These are phyloP conservation scores for Upupa epops DNA, from an alignment of 2,113 vertebrate species.

Conservation along the genomic window DNA sequence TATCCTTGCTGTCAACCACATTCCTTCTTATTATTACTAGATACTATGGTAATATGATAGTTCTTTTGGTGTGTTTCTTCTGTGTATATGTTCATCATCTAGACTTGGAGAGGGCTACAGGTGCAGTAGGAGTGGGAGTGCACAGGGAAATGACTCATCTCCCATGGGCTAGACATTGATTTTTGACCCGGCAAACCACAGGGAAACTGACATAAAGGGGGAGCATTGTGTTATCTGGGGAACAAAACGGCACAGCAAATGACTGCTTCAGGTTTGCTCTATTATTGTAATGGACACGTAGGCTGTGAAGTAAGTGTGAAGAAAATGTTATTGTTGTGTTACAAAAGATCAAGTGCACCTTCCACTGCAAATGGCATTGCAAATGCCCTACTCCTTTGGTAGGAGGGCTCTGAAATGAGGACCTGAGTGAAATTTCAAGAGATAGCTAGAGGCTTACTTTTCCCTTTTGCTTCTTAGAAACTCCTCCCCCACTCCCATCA, in stretches of 20 bases:
- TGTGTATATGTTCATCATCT: background rate
- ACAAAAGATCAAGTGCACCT: background rate
- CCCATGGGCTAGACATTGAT: background rate
- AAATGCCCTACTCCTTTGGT: background rate
- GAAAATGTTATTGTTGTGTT: background rate
- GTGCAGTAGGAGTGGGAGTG: conserved; percentile 34
- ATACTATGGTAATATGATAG: background rate
- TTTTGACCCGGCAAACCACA: background rate
- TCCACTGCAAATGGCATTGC: background rate
- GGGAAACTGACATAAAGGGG: conserved; percentile 30
- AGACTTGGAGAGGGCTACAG: conserved; percentile 1
- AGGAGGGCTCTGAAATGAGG: background rate
- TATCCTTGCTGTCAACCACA: background rate
- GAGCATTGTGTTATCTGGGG: background rate
- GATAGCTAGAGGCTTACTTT: background rate
- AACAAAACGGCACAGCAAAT: background rate
- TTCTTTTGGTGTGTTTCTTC: background rate
- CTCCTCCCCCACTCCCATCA: background rate
- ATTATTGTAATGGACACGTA: background rate
- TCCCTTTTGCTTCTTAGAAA: background rate
- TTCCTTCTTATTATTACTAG: background rate
- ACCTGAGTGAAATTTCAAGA: background rate
- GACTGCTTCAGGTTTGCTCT: background rate
- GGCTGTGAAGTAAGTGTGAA: background rate
- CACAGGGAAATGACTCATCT: conserved; percentile 18